phyloP scores from a whole-genome alignment of 2,113 vertebrate species.

The Tragelaphus imberbis region DNA sequence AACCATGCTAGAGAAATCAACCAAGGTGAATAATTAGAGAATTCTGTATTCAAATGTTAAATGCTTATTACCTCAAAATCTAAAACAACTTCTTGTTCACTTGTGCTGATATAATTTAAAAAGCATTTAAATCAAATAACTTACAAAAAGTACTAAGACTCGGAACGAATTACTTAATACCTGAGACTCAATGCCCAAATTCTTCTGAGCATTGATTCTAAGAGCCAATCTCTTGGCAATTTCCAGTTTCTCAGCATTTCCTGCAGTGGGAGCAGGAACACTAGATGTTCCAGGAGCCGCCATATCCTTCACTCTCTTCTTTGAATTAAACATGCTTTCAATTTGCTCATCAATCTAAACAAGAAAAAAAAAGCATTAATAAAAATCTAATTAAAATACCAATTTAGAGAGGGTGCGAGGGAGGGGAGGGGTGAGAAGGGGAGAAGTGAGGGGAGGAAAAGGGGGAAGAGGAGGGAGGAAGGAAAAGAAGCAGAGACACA shows the following conservation, averaged over 20 bases:
- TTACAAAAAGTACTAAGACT: conserved; percentile 30
- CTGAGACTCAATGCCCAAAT: conserved; percentile 97
- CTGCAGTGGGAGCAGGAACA: conserved; percentile 88
- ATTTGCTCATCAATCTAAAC: conserved; percentile 98
- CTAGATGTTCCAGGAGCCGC: conserved; percentile 85
- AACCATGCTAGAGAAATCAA: background rate
- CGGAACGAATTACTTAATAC: conserved; percentile 80
- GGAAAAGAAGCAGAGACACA: background rate
- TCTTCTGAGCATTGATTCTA: conserved; percentile 97
- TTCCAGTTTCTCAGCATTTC: conserved; percentile 97
- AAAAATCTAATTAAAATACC: background rate
- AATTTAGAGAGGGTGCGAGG: background rate
- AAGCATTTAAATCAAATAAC: conserved; percentile 20
- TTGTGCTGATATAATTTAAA: background rate
- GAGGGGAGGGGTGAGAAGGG: background rate
- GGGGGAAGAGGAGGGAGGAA: background rate
- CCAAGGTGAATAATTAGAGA: background rate
- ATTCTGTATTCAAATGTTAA: background rate
- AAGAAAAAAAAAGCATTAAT: background rate
- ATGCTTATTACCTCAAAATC: background rate
- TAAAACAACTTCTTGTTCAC: background rate
- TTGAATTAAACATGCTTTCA: conserved; percentile 99
- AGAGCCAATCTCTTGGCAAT: conserved; percentile 96
- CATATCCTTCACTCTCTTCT: conserved; percentile 98
- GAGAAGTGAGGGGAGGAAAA: background rate